These are phyloP conservation scores for Aramus guarauna DNA, from an alignment of 2,113 vertebrate species.

Conservation along the genomic window DNA sequence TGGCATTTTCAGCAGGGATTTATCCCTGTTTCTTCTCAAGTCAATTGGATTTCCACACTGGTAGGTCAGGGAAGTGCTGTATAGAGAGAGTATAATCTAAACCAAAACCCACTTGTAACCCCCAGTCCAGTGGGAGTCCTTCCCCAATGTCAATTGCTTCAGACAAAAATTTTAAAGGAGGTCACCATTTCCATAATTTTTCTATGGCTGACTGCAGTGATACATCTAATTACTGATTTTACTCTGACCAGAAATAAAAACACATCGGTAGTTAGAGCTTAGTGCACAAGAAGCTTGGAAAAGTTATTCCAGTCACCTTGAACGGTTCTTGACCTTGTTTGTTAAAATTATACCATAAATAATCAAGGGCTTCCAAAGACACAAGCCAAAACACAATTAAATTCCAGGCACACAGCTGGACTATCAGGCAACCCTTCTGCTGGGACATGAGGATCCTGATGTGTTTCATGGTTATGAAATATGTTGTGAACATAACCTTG, in stretches of 20 bases:
- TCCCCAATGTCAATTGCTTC: background rate
- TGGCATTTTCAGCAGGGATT: background rate
- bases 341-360: background rate
- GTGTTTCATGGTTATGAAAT: background rate
- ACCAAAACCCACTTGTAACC: background rate
- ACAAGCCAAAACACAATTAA: background rate
- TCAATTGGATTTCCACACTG: conserved; percentile 10
- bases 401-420: background rate
- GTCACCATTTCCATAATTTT: background rate
- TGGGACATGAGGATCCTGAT: background rate
- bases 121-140: background rate
- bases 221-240: background rate
- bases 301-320: background rate
- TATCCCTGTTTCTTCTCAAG: background rate
- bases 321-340: background rate
- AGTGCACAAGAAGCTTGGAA: background rate
- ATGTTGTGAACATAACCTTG: background rate
- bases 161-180: background rate
- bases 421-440: background rate
- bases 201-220: background rate
- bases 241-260: background rate
- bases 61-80: background rate
- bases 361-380: background rate
- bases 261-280: background rate
- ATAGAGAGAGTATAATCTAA: background rate